Conservation (phyloP, 2,888 invertebrate species). For the Cerceris ruficornis region DNA sequence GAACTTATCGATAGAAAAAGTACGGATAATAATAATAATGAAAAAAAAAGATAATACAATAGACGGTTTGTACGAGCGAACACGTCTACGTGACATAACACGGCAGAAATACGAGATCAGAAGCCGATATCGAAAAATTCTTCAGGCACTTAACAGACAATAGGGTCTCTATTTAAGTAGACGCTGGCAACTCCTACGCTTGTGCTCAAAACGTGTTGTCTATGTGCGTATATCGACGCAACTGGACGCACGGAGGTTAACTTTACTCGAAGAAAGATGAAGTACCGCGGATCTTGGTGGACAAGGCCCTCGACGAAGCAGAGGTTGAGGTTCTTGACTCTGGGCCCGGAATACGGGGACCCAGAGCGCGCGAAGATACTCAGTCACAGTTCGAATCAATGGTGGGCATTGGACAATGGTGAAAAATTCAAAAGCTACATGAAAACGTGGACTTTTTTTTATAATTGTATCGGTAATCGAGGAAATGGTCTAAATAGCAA, state of each 20-base stretch:
- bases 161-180: conserved; percentile 30
- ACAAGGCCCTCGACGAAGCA: conserved; percentile 1
- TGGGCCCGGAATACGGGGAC: conserved; percentile 8
- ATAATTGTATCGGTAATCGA: too few relatives aligned
- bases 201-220: conserved; percentile 19
- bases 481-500: too few relatives aligned
- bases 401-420: not conserved
- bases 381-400: not conserved
- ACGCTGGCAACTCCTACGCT: conserved; percentile 37
- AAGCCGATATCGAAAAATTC: conserved; percentile 25
- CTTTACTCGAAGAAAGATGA: conserved; percentile 30
- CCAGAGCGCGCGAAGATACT: not conserved
- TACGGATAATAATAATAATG: conserved; percentile 21
- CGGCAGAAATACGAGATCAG: conserved; percentile 37
- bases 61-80: conserved; percentile 13
- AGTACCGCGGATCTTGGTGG: not conserved
- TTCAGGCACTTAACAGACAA: conserved; percentile 28
- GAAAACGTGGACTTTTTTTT: too few relatives aligned
- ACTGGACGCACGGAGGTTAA: conserved; percentile 31
- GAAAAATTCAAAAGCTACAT: not conserved
- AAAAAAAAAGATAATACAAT: conserved; percentile 7
- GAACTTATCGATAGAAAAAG: not conserved
- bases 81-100: conserved; percentile 21
- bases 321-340: conserved; percentile 31
- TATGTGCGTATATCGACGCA: conserved; percentile 37